A percentile compares a stretch with the other conserved stretches of the same genome.
These are phyloP conservation scores for Antheraea mylitta DNA, from an alignment of 1,140 invertebrate species.

Conservation along the genomic window DNA sequence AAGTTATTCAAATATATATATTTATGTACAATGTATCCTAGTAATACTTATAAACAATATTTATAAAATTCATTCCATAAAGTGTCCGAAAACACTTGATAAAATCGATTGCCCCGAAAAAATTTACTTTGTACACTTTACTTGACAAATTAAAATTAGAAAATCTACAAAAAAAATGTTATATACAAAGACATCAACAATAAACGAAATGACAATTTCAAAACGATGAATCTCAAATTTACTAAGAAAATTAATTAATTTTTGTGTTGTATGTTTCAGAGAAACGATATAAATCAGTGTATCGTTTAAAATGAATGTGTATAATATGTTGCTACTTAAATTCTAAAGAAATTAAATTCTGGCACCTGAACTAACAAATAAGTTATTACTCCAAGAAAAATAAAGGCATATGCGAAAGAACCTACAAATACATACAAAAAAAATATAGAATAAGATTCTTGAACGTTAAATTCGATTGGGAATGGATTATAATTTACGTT, in stretches of 20 bases:
- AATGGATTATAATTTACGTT: conserved; percentile 40
- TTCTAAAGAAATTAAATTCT: conserved; percentile 40
- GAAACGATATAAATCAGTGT: neutral
- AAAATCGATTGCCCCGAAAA: conserved; percentile 50
- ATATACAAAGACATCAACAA: conserved; percentile 72
- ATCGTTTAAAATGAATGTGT: conserved; percentile 25
- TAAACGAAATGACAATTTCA: conserved; percentile 44
- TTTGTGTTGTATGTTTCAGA: conserved; percentile 17
- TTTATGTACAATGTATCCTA: conserved; percentile 73
- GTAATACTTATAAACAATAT: conserved; percentile 77
- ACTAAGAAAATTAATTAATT: conserved; percentile 45
- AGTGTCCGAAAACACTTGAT: conserved; percentile 27
- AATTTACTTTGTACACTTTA: conserved; percentile 73
- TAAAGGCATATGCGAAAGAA: conserved; percentile 54
- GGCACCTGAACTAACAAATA: conserved; percentile 43
- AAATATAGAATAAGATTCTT: conserved; percentile 26
- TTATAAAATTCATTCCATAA: conserved; percentile 61
- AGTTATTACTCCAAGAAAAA: conserved; percentile 39
- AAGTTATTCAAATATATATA: conserved; percentile 55
- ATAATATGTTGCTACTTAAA: conserved; percentile 39
- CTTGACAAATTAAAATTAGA: conserved; percentile 68
- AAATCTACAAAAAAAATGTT: conserved; percentile 67
- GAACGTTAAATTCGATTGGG: conserved; percentile 23
- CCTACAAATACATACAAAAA: conserved; percentile 43
- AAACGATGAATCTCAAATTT: conserved; percentile 33